Evolutionary conservation across 2,888 invertebrate species (phyloP).

Genomic region (Lordiphosa fenestrarum): DNA sequence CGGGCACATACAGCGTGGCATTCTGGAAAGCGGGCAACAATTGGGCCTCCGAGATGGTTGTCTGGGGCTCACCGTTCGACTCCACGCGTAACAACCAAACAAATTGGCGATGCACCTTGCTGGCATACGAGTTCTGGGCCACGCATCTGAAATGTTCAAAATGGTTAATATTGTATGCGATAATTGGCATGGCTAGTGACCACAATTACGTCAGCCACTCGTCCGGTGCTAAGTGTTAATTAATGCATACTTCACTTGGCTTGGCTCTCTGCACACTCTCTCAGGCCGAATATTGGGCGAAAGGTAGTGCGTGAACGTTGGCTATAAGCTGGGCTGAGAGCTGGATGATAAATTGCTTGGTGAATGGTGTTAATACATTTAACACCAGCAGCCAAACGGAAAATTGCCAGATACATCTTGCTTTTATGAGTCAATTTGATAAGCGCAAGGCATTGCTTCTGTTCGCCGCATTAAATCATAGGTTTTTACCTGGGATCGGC

Average conservation of each 20-base stretch:
- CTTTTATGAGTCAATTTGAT: neutral
- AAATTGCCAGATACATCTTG: constrained; percentile 24
- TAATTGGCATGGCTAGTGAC: constrained; percentile 30
- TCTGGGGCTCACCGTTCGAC: constrained; percentile 24
- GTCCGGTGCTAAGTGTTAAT: constrained; percentile 58
- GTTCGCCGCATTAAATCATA: too few species aligned
- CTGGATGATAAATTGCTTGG: constrained; percentile 38
- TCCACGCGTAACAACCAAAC: constrained; percentile 68
- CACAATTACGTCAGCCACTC: constrained; percentile 57
- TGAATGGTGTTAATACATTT: constrained; percentile 60
- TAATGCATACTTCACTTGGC: constrained; percentile 41
- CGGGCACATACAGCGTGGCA: constrained; percentile 71
- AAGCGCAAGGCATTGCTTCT: too few species aligned
- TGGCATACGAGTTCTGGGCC: constrained; percentile 81
- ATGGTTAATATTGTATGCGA: constrained; percentile 33
- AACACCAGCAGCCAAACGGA: constrained; percentile 43
- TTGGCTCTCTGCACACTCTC: neutral
- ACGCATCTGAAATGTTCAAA: constrained; percentile 80
- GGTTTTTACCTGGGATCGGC: too few species aligned
- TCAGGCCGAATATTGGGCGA: constrained; percentile 12
- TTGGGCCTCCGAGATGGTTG: constrained; percentile 42
- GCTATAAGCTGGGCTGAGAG: constrained; percentile 5
- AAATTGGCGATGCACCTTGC: constrained; percentile 77
- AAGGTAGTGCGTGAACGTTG: constrained; percentile 22
- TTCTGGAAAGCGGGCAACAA: constrained; percentile 77